Evolutionary conservation across 2,888 invertebrate genomes (phyloP).

Genomic region (Yponomeuta cagnagella): DNA sequence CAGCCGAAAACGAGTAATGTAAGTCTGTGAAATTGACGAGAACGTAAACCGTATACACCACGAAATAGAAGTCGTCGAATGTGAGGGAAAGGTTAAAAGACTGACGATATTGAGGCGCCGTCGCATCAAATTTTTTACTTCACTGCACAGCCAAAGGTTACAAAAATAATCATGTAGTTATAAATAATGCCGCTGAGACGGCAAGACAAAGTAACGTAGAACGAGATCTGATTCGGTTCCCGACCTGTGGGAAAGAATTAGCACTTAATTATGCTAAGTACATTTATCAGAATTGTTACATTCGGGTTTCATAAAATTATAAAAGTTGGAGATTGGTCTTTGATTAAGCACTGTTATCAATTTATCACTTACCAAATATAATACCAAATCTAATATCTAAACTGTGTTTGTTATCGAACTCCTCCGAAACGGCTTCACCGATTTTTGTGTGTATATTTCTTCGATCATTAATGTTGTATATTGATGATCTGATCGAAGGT

Average conservation of each 20-base stretch:
- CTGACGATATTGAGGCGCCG: conserved; percentile 2
- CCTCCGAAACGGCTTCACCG: too few relatives aligned
- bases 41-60: background rate
- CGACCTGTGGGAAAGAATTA: background rate
- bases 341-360: too few relatives aligned
- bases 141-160: conserved; percentile 9
- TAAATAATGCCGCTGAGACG: background rate
- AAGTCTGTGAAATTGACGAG: background rate
- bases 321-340: too few relatives aligned
- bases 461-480: too few relatives aligned
- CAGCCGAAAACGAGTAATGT: background rate
- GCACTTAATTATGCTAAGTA: background rate
- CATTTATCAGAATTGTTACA: too few relatives aligned
- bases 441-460: too few relatives aligned
- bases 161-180: background rate
- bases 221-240: background rate
- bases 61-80: background rate
- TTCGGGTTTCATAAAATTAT: too few relatives aligned
- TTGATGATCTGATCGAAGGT: too few relatives aligned
- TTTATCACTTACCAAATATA: too few relatives aligned
- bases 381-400: too few relatives aligned
- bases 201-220: background rate
- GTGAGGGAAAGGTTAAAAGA: conserved; percentile 14
- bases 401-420: too few relatives aligned
- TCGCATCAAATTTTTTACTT: conserved; percentile 1